A percentile compares a stretch with the other conserved stretches of the same genome.
phyloP scores from a whole-genome alignment of 2,113 vertebrate genomes.

The Xenopus borealis region DNA sequence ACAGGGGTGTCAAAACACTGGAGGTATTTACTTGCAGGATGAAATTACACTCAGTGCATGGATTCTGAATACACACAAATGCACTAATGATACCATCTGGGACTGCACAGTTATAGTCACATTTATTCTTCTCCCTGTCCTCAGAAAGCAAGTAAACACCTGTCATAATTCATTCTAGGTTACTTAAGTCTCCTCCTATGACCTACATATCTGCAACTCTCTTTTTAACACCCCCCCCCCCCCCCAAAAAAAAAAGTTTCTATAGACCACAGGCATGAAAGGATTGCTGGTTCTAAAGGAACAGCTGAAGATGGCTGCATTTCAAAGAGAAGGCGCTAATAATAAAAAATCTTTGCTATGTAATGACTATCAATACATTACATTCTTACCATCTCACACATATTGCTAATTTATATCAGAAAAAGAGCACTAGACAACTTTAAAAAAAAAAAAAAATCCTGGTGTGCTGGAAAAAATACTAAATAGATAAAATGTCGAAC shows the following conservation, averaged over 20 bases:
- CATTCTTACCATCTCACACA: no score
- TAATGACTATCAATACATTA: background rate
- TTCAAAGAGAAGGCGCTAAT: conserved; percentile 20
- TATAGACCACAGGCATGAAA: conserved; percentile 29
- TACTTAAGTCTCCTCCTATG: background rate
- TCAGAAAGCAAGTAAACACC: conserved; percentile 12
- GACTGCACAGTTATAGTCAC: background rate
- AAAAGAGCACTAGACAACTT: no score
- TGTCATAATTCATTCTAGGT: conserved; percentile 23
- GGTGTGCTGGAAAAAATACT: no score
- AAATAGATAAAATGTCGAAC: no score
- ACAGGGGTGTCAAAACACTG: background rate
- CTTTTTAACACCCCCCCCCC: background rate
- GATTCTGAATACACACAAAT: background rate
- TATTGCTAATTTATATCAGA: no score
- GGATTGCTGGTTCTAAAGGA: conserved; percentile 5
- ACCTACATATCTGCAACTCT: background rate
- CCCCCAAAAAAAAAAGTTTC: conserved; percentile 6
- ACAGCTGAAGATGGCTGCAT: conserved; percentile 10
- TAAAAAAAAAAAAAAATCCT: no score
- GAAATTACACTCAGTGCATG: conserved; percentile 7
- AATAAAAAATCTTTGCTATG: conserved; percentile 17
- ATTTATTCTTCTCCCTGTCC: conserved; percentile 11
- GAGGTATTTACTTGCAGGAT: conserved; percentile 2
- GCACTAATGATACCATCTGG: background rate